Evolutionary conservation across 1,140 invertebrate genomes (phyloP).

Genomic region (Lordiphosa mommai): DNA sequence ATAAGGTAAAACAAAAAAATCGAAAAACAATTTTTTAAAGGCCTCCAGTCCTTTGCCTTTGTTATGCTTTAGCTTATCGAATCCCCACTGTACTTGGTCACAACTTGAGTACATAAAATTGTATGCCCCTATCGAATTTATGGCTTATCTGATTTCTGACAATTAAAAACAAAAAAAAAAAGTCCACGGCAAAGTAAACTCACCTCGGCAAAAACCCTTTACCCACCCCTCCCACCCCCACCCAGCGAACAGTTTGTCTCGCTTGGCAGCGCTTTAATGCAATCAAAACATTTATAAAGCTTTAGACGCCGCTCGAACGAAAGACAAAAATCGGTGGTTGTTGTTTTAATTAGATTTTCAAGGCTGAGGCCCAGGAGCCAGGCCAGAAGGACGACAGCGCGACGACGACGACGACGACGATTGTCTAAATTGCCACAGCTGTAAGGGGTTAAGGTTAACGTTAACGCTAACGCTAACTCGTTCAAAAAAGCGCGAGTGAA

Average conservation of each 20-base stretch:
- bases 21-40: not conserved
- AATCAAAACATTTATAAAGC: conserved; percentile 78
- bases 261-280: conserved; percentile 73
- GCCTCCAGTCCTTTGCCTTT: not conserved
- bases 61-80: not conserved
- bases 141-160: conserved; percentile 52
- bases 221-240: not conserved
- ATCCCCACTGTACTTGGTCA: not conserved
- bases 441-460: conserved; percentile 65
- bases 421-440: conserved; percentile 75
- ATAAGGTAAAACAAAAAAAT: too few species aligned
- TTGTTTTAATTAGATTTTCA: conserved; percentile 77
- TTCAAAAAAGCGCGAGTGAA: conserved; percentile 2
- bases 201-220: not conserved
- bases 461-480: conserved; percentile 55
- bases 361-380: conserved; percentile 33
- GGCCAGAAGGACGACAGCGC: not conserved
- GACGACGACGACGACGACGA: conserved; percentile 25
- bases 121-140: conserved; percentile 53
- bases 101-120: conserved; percentile 8
- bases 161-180: conserved; percentile 38
- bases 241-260: conserved; percentile 29
- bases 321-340: conserved; percentile 77
- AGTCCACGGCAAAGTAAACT: not conserved
- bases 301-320: conserved; percentile 45